A percentile compares a stretch with the other conserved stretches of the same genome.
phyloP scores from a whole-genome alignment of 2,888 invertebrate genomes.

The Odontocolon sp. region DNA sequence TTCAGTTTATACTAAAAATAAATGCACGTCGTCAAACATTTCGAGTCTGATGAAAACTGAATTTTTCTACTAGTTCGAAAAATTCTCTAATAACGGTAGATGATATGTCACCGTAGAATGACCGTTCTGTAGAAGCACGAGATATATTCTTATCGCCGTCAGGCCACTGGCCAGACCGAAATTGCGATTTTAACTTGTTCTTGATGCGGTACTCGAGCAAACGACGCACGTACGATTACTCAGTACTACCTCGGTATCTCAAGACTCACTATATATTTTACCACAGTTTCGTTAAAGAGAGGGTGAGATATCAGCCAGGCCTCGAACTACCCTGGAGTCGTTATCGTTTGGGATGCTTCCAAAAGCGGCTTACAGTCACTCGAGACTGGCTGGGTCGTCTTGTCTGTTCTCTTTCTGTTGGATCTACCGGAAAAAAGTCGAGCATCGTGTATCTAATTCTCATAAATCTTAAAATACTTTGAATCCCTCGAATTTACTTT shows the following conservation, averaged over 20 bases:
- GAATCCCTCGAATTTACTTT: not conserved
- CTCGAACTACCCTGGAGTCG: constrained; percentile 40
- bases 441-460: too few species aligned
- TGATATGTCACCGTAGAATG: too few species aligned
- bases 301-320: constrained; percentile 21
- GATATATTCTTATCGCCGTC: constrained; percentile 29
- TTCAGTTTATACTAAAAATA: not conserved
- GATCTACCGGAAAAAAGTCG: too few species aligned
- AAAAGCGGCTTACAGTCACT: constrained; percentile 53
- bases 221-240: constrained; percentile 49
- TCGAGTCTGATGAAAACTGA: constrained; percentile 13
- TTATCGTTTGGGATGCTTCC: constrained; percentile 59
- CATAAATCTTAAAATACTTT: not conserved
- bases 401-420: constrained; percentile 1
- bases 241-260: constrained; percentile 19
- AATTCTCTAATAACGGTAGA: not conserved
- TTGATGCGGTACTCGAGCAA: constrained; percentile 35
- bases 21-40: too few species aligned
- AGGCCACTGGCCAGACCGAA: constrained; percentile 10
- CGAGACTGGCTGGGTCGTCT: constrained; percentile 20
- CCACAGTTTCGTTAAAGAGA: constrained; percentile 1
- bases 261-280: not conserved
- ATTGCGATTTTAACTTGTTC: constrained; percentile 45
- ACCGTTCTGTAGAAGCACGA: constrained; percentile 8
- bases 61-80: constrained; percentile 1